Evolutionary conservation across 1,140 invertebrate species (phyloP), one percentile per base, ranked within the genome.

Genomic region (Cydia amplana): DNA sequence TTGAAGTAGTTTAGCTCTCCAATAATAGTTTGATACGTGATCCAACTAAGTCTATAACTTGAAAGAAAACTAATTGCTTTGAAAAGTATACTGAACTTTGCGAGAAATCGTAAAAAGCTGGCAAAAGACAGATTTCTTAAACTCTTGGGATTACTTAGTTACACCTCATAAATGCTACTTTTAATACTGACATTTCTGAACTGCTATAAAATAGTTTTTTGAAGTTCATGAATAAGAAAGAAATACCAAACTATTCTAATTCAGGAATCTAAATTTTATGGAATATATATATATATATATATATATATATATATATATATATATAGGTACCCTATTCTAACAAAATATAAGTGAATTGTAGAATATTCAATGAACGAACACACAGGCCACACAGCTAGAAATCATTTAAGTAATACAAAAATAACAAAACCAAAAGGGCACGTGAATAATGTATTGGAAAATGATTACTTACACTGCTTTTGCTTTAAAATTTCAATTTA

Each of bases 1-100:
- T 84, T 82, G 79, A 83, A 87, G 85, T 82, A 84, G 83, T 87
- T 85, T 83, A 79, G 77, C 83, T 81, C 79, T 74, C 77, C 74
- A 78, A 79, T 80, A 82, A 86, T 79, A 80, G 79, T 83, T 84
- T 82, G 76, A 79, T 79, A 82, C 82, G 79, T 82, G 80, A 84
- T 82, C 80, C 79, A 75, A 40, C 36, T 40, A 40, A 40, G 64
- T 67, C 14, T 67, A n/a, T 64, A 25, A 28, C 63, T 20, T 16
- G 16, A 67, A 67, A 32, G 64, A 32, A 67, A 67, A 36, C 64
- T 67, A 67, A 67, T 67, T 36, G 64, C 64, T 55, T 55, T 67
- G 28, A 32, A 67, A 36, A 36, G 25, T 7, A 28, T 20, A 7
- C 14, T 28, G 63, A 65, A 67, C 28, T 67, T 36, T 67, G 14